Evolutionary conservation across 2,888 invertebrate species (phyloP), one percentile per base, ranked within the genome.

Genomic region (Enoplolaimus lenunculus): DNA sequence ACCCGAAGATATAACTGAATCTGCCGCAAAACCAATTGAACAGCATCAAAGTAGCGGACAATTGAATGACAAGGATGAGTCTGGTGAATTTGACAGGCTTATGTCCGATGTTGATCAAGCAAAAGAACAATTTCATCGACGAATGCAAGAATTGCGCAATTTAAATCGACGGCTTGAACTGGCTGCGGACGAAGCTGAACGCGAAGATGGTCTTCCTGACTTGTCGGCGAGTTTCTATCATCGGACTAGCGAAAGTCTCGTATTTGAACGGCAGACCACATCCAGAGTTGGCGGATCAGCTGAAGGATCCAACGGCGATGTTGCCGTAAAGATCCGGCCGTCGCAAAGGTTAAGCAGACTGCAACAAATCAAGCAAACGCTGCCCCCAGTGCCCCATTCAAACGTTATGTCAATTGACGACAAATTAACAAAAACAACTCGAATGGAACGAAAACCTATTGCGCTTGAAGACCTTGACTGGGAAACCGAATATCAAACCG

Each of bases 401-500:
- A 7, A 45, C 7, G 45, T 45, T 21, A 7, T 45, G 21, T 45
- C 45, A 7, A 21, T 13, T 21, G 45, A 13, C 45, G 45, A 7
- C 21, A 45, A 21, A 13, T 13, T 13, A 21, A 7, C 45, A 45
- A 7, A 7, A 26, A 30, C 70, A 70, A 64, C 75, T 75, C 0
- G 76, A 74, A 1, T 74, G 75, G 28, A 78, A 78, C 45, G 21
- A 13, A 21, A 45, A 45, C 45, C 45, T 13, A 45, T 45, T 13
- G 45, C 45, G 66, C 73, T 79, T 26, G 80, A 80, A 68, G 77
- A 76, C 34, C 81, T 78, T 71, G 81, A 81, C 62, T 83, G 82
- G 82, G 76, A 79, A 70, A 81, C 68, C 78, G 91, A 92, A 79
- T 94, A 94, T 83, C 93, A 94, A 84, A 89, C 91, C 82, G 95